Evolutionary conservation across 2,888 invertebrate species (phyloP).

Genomic region (Ophion obscuratus): DNA sequence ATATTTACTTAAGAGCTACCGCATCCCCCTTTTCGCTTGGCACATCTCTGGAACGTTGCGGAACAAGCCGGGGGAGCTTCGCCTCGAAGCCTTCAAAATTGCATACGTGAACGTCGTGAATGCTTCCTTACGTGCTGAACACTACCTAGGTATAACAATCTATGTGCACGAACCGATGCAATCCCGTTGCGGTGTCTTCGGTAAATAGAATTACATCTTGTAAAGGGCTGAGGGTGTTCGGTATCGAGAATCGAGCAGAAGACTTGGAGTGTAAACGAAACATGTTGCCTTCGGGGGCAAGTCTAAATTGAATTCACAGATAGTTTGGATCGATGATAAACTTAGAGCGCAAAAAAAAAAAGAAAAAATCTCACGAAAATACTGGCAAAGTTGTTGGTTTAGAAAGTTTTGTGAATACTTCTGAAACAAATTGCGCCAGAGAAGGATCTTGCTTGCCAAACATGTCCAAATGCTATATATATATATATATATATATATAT

Average conservation of each 20-base stretch:
- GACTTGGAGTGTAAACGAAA: neutral
- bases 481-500: too few relatives aligned
- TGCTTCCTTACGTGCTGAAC: conserved; percentile 5
- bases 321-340: neutral
- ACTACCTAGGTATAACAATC: neutral
- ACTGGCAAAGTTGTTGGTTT: neutral
- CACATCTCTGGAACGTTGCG: neutral
- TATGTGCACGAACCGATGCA: conserved; percentile 42
- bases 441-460: neutral
- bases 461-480: neutral
- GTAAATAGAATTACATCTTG: conserved; percentile 45
- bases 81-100: conserved; percentile 48
- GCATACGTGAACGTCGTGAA: conserved; percentile 21
- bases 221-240: conserved; percentile 16
- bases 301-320: conserved; percentile 6
- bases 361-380: neutral
- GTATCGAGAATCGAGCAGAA: conserved; percentile 19
- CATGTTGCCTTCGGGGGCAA: neutral
- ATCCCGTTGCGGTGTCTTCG: conserved; percentile 47
- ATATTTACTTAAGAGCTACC: neutral
- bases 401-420: neutral
- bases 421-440: neutral
- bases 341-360: neutral
- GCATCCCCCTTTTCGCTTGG: conserved; percentile 12
- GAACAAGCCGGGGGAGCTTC: neutral